Base-by-base conservation (phyloP, 64 coral and sea anemone species). In the Orbicella faveolata region DNA sequence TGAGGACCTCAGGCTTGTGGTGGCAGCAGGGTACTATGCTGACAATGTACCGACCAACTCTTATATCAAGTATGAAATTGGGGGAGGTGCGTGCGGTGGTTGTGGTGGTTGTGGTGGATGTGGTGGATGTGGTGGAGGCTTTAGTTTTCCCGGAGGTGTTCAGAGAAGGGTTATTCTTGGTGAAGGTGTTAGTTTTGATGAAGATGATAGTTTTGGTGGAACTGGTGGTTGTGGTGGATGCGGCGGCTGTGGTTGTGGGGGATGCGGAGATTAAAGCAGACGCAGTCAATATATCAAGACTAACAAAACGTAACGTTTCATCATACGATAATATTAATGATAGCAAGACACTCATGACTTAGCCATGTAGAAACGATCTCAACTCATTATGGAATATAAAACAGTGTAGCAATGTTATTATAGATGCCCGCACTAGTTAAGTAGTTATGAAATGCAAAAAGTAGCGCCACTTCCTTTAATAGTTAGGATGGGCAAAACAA, bases 91-190 rank as follows among this genome's bases (percentile, higher is more conserved):
- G 9, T 82, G 61, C 10, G 79, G 57, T 37, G 79, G 91, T 21
- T 84, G 87, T n/a, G 79, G 57, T 37, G 79, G 91, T 21, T 84
- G 87, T n/a, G 76, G 76, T 70, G 74, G 84, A 6, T 87, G 84
- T n/a, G 91, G 86, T 25, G 91, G 83, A 0, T 82, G 76, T 61
- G 84, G 77, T 51, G 91, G 39, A 41, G 39, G 39, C 4, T 41
- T 41, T 41, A 41, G 4, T 2, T 41, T 41, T 41, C 39, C 39
- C 39, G 4, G 4, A 41, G 39, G 4, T 41, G 39, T 30, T 30
- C 30, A 30, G 30, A 30, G 30, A 30, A 30, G 30, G 30, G 30
- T 41, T 41, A 41, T 73, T 9, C 61, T 64, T 23, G 76, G 67
- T 34, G 84, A 63, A 20, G 63, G 73, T 34, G 89, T 41, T 75